Evolutionary conservation across 2,113 vertebrate species (phyloP).

Genomic region (Equus quagga): DNA sequence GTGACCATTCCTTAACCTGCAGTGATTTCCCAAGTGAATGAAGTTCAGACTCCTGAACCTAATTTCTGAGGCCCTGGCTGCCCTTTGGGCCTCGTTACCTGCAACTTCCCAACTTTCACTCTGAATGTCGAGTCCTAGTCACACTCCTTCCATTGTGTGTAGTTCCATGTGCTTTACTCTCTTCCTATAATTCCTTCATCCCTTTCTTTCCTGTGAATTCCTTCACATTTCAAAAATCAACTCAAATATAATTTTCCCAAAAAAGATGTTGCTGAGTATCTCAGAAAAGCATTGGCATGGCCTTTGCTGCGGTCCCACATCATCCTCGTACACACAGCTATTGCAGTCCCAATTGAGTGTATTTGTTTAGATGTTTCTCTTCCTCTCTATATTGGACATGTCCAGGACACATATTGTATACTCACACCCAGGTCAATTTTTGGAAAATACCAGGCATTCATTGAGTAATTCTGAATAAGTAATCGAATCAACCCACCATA

Average conservation of each 20-base stretch:
- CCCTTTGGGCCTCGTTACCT: neutral
- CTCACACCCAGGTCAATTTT: neutral
- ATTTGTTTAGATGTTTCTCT: neutral
- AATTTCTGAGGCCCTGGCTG: neutral
- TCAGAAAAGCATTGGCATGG: neutral
- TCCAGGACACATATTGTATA: neutral
- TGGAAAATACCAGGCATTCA: neutral
- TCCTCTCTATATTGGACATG: neutral
- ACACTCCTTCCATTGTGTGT: neutral
- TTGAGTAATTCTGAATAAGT: neutral
- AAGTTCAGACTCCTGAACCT: neutral
- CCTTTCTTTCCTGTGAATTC: neutral
- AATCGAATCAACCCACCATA: neutral
- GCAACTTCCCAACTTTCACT: neutral
- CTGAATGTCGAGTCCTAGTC: neutral
- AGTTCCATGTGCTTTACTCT: neutral
- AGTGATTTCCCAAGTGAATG: conserved; percentile 10
- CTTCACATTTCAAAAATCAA: conserved; percentile 47
- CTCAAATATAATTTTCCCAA: neutral
- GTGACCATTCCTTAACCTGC: neutral
- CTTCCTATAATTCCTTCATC: neutral
- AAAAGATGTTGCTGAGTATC: neutral
- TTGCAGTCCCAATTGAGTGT: neutral
- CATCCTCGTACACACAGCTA: neutral
- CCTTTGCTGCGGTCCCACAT: neutral